These are phyloP conservation scores for Notolepis coatsorum DNA, from an alignment of 2,797 vertebrate genomes.

Conservation along the genomic window DNA sequence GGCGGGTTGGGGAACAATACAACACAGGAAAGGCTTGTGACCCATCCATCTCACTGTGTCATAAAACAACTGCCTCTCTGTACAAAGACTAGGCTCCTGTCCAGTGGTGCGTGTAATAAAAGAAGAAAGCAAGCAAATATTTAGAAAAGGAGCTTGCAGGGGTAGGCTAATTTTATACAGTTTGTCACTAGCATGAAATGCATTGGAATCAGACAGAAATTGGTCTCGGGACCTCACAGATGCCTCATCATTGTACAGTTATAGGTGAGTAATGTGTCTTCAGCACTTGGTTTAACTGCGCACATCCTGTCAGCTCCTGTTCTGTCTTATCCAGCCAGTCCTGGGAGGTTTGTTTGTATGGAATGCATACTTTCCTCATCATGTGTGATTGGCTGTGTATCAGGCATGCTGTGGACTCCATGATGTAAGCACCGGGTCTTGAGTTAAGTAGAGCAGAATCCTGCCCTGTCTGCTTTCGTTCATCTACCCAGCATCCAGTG, in stretches of 20 bases:
- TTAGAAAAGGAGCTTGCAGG: conserved; percentile 39
- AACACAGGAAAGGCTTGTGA: conserved; percentile 69
- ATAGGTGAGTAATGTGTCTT: background rate
- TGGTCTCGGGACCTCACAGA: background rate
- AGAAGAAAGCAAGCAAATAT: conserved; percentile 40
- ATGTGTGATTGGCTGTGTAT: background rate
- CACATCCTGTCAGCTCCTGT: background rate
- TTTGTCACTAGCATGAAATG: conserved; percentile 26
- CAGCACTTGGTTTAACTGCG: background rate
- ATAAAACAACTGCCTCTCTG: conserved; percentile 47
- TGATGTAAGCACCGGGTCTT: conserved; percentile 7
- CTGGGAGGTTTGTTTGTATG: background rate
- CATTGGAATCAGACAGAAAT: conserved; percentile 7
- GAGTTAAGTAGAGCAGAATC: conserved; percentile 31
- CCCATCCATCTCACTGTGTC: conserved; percentile 70
- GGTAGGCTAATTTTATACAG: conserved; percentile 32
- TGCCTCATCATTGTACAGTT: background rate
- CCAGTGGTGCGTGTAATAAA: conserved; percentile 42
- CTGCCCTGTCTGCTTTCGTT: conserved; percentile 1
- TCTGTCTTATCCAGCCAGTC: background rate
- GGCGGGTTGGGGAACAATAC: conserved; percentile 71
- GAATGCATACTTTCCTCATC: conserved; percentile 17
- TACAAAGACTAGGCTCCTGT: conserved; percentile 1
- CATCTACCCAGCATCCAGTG: conserved; percentile 15
- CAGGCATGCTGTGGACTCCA: conserved; percentile 6